Base-by-base conservation (phyloP, 2,113 vertebrate genomes). In the Anguilla japonica region DNA sequence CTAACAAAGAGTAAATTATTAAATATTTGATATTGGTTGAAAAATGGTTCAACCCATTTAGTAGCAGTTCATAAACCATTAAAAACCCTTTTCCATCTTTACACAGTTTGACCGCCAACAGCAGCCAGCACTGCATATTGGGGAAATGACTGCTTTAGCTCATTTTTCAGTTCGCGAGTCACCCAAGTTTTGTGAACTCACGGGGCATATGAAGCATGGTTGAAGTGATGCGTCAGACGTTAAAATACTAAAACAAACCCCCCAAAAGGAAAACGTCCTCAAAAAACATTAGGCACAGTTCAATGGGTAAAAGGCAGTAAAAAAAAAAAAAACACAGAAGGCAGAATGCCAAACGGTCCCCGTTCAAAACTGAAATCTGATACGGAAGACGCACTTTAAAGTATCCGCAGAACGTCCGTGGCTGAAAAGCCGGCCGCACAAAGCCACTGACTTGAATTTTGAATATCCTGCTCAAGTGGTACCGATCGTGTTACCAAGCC, bases 401-500 rank as follows among this genome's bases (percentile, higher is more conserved):
- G 34, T 83, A 29, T 71, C 82, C 26, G 86, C 9, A 11, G 26
- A 29, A 53, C 22, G 6, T 11, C 26, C 20, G 26, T 0, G 20
- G 63, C 71, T 34, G n/a, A 75, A 75, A 75, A 75, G 71, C 26
- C 2, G n/a, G 71, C 71, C 11, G 9, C n/a, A 75, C 71, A 75
- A 75, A 75, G 26, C 26, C 71, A 75, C n/a, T 8, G 71, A 34
- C n/a, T 34, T n/a, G 83, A 40, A 83, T 86, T 79, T 82, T 83
- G 75, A 87, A 53, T 75, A 46, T 86, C 79, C 86, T 26, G 41
- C 84, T 67, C 60, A 83, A 88, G 82, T 84, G 1, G 57, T 18
- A 56, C n/a, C 46, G n/a, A 82, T 85, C 84, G 43, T 80, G 67
- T 83, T 86, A 88, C 85, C 86, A 80, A 83, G 81, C n/a, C 82